These are phyloP conservation scores for Serranus cabrilla DNA, from an alignment of 2,797 vertebrate species.

Conservation along the genomic window DNA sequence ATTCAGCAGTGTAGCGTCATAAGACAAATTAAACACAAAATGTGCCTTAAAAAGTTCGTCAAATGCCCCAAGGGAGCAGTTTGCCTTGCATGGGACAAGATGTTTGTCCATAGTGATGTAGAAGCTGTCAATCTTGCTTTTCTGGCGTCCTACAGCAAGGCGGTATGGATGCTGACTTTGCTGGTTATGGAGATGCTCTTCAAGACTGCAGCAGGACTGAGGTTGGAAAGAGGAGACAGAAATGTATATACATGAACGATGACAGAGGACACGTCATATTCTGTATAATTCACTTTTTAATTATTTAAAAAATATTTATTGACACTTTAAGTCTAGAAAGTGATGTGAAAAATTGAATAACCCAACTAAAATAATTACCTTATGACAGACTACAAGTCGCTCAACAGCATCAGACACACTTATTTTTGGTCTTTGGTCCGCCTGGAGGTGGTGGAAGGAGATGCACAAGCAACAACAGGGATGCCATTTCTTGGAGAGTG, in stretches of 20 bases:
- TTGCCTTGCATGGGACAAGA: background rate
- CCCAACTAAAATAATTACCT: background rate
- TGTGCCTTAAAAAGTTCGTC: background rate
- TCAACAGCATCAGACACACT: too few relatives aligned
- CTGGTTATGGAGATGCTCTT: background rate
- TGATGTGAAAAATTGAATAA: background rate
- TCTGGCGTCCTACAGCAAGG: background rate
- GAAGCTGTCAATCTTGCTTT: background rate
- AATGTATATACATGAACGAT: background rate
- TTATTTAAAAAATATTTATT: too few relatives aligned
- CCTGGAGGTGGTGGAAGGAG: too few relatives aligned
- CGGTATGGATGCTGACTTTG: background rate
- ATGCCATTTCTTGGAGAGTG: background rate
- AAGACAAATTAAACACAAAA: background rate
- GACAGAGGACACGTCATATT: too few relatives aligned
- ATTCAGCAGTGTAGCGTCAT: background rate
- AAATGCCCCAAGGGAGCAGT: background rate
- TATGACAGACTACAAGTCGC: too few relatives aligned
- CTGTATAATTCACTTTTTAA: too few relatives aligned
- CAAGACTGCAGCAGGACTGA: background rate
- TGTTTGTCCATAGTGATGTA: background rate
- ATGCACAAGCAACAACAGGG: too few relatives aligned
- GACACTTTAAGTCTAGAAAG: background rate
- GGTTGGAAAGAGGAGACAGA: background rate
- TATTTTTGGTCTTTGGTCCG: too few relatives aligned